Evolutionary conservation across 2,113 vertebrate species (phyloP), one percentile per base, ranked within the genome.

Genomic region (Engystomops pustulosus): DNA sequence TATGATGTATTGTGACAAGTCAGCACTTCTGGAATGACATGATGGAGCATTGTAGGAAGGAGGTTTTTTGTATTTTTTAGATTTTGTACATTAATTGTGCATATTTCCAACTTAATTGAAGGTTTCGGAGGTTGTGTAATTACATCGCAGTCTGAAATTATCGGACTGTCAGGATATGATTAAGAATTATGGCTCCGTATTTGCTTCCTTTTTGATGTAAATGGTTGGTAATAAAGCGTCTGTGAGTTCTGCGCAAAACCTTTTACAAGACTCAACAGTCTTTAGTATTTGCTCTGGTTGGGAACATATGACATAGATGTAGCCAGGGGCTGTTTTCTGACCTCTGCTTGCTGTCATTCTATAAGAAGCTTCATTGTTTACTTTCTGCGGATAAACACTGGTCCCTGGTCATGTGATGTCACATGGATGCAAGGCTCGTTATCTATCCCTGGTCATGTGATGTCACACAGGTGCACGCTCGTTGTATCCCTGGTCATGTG

Each of bases 121-220:
- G 80, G 68, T 82, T 82, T 72, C 23, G 20, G 51, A 72, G 49
- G 36, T 55, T 60, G 51, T 32, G 53, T 74, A 82, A 82, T 82
- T 82, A 60, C 68, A 32, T 32, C 30, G 80, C 68, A 20, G 14
- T 44, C 9, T 74, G n/a, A 49, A 60, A 72, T 60, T 32, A 82
- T 72, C 51, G n/a, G 49, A 82, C 71, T 82, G 80, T 82, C 80
- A 74, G 36, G n/a, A 71, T 30, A 47, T 51, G 51, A 82, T 82
- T 72, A 60, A 10, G 23, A 72, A 32, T 60, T 58, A 72, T 58
- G 45, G 80, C 68, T 1, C 18, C 4, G 14, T 15, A 3, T 44
- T 74, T 45, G 12, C 65, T 45, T 62, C 25, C 17, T 67, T 7
- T 32, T 18, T 71, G 38, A 27, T 51, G 9, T 70, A 23, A 58